Base-by-base conservation (phyloP, 2,113 vertebrate species). In the Odocoileus hemionus region DNA sequence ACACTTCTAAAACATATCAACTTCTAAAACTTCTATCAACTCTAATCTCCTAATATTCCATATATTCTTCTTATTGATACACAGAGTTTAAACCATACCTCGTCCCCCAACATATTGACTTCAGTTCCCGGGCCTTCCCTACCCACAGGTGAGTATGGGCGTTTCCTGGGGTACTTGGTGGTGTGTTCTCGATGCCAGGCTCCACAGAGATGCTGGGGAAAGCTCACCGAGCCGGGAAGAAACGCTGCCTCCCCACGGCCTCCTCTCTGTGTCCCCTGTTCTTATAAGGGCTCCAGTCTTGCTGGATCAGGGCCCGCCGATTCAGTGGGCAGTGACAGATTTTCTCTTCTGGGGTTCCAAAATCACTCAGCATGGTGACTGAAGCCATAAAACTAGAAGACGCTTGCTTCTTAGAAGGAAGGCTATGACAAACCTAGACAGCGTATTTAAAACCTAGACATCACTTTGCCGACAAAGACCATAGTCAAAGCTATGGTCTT, bases 241-340 rank as follows among this genome's bases (percentile, higher is more conserved):
- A 21, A 19, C 10, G 3, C 39, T n/a, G 47, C 91, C 39, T 45
- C 26, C 70, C 0, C 50, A 8, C 0, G 2, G 21, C 1, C 39
- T 50, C 33, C 5, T 50, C 25, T 1, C 10, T 30, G 67, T 0
- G 14, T 54, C 16, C 76, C 7, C 23, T 86, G 17, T 30, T 86
- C 67, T 23, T 30, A 7, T 8, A 21, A 45, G 57, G 36, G n/a
- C 47, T 30, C 33, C 43, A 6, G 43, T 28, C 55, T 3, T 30
- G 21, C 12, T 45, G 52, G 11, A 25, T 43, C 3, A 91, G 89
- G 14, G 74, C 74, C 74, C 30, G 1, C n/a, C 3, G 23, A 52
- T n/a, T 17, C 74, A 21, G 47, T 13, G 16, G 17, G 10, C n/a
- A 70, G 67, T 70, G 67, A 70, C 11, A 10, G n/a, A 21, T 3